These are phyloP conservation scores for Dromiciops gliroides DNA, from an alignment of 2,113 vertebrate genomes.

Conservation along the genomic window DNA sequence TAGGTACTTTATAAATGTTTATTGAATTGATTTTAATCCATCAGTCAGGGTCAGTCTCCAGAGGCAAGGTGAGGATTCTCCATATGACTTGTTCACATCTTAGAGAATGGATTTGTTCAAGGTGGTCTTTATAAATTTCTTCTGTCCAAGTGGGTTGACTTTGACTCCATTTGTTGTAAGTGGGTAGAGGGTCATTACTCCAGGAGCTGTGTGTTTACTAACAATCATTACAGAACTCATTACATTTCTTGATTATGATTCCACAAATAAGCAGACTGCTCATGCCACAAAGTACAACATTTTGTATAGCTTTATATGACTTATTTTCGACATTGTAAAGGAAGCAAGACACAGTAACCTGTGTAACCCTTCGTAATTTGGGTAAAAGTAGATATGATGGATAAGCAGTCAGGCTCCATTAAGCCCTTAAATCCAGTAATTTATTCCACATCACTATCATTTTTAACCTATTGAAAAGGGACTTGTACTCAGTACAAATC, in stretches of 20 bases:
- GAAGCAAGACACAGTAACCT: neutral
- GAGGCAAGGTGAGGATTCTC: neutral
- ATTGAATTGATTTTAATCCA: neutral
- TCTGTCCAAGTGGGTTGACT: neutral
- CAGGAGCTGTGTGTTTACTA: neutral
- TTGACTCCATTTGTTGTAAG: neutral
- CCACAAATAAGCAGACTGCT: constrained; percentile 2
- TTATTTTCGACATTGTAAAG: neutral
- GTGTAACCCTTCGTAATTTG: neutral
- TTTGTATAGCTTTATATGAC: neutral
- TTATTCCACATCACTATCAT: constrained; percentile 6
- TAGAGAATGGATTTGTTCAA: neutral
- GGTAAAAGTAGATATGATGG: constrained; percentile 15
- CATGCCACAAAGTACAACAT: neutral
- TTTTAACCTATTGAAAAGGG: constrained; percentile 11
- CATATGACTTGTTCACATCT: neutral
- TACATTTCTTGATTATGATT: neutral
- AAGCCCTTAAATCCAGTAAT: constrained; percentile 19
- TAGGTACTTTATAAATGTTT: neutral
- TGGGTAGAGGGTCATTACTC: neutral
- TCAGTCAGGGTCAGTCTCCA: neutral
- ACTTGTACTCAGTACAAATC: constrained; percentile 45
- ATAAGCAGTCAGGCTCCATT: neutral
- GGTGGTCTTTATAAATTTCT: neutral
- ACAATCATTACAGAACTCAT: neutral